A percentile compares a stretch with the other conserved stretches of the same genome.
These are phyloP conservation scores for Dendrocopos noguchii DNA, from an alignment of 2,113 vertebrate genomes.

Conservation along the genomic window DNA sequence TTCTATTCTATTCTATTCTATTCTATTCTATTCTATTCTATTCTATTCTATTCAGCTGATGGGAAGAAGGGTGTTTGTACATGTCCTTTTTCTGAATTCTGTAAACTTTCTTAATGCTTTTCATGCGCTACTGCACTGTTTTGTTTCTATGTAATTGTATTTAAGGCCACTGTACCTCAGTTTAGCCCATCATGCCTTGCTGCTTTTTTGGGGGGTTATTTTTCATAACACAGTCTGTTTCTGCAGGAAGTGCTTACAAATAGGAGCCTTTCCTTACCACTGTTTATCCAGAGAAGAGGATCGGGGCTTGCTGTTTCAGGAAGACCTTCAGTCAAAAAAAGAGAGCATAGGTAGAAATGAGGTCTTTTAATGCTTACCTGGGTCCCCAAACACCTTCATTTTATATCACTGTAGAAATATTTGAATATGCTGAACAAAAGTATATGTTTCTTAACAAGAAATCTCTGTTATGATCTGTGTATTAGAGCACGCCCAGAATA, in stretches of 20 bases:
- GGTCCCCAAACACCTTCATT: background rate
- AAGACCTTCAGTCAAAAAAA: background rate
- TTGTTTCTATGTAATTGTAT: background rate
- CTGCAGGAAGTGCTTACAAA: background rate
- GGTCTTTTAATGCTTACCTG: background rate
- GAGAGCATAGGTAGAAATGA: background rate
- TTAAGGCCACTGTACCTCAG: background rate
- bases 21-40: too few species aligned
- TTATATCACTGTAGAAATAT: background rate
- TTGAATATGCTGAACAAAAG: background rate
- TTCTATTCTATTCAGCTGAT: too few species aligned
- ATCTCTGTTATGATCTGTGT: background rate
- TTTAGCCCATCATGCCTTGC: background rate
- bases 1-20: too few species aligned
- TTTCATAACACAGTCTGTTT: background rate
- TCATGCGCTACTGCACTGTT: background rate
- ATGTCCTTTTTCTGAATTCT: background rate
- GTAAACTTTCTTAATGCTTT: background rate
- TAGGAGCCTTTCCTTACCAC: background rate
- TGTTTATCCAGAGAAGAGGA: background rate
- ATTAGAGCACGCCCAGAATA: background rate
- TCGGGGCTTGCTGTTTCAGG: background rate
- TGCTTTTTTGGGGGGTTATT: background rate
- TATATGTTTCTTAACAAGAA: background rate
- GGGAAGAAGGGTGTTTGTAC: background rate